These are phyloP conservation scores for Porites cylindrica DNA, from an alignment of 92 coral and sea anemone genomes.

Conservation along the genomic window DNA sequence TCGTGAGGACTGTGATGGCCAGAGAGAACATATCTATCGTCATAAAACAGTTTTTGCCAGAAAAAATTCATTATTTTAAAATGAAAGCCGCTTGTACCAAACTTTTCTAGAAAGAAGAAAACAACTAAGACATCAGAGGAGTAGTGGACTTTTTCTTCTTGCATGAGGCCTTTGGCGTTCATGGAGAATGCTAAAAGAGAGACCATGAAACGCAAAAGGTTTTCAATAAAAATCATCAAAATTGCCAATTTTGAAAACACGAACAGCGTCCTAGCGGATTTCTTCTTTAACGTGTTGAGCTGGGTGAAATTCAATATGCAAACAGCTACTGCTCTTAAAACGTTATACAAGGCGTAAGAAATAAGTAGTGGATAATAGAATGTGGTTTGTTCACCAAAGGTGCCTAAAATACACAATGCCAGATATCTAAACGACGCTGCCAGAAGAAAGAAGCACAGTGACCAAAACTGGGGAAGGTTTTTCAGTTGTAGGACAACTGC, in stretches of 20 bases:
- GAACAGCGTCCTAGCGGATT: neutral
- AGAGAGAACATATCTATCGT: neutral
- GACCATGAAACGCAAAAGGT: neutral
- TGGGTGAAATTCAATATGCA: neutral
- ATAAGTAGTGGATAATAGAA: neutral
- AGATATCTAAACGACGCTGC: neutral
- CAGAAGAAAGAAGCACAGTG: neutral
- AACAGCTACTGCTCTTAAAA: slow-evolving; percentile 2
- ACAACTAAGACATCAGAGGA: neutral
- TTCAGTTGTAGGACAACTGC: slow-evolving; percentile 1
- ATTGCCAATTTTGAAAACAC: neutral
- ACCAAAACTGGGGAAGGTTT: neutral
- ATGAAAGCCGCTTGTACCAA: neutral
- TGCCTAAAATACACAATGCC: neutral
- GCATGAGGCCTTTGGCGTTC: neutral
- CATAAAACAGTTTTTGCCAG: slow-evolving; percentile 3
- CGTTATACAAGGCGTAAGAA: neutral
- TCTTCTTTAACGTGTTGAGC: neutral
- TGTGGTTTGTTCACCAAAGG: neutral
- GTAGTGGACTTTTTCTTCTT: neutral
- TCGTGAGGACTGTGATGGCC: neutral
- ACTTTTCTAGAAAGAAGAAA: neutral
- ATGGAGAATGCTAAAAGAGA: slow-evolving; percentile 2
- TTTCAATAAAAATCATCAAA: slow-evolving; percentile 14
- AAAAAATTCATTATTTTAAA: slow-evolving; percentile 11